Percentiles rank a stretch among this genome's conserved stretches.
These are phyloP conservation scores for Acleris cristana DNA, from an alignment of 2,888 invertebrate species.

Conservation along the genomic window DNA sequence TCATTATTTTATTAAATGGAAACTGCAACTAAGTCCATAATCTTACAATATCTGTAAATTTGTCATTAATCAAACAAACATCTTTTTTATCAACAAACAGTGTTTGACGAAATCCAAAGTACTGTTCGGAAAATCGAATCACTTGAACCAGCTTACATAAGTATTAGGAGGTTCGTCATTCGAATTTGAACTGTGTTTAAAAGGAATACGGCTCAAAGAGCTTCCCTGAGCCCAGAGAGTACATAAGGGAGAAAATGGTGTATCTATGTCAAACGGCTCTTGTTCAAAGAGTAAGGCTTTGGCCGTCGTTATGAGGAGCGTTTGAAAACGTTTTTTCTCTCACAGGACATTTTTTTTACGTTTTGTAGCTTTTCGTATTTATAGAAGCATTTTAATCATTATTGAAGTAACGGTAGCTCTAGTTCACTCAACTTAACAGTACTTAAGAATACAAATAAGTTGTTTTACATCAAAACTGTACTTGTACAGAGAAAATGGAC, in stretches of 20 bases:
- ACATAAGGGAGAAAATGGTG: slow-evolving; percentile 7
- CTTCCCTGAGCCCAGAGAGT: background rate
- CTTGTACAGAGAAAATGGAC: no score
- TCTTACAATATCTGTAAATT: no score
- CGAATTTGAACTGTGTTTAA: background rate
- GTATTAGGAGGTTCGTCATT: slow-evolving; percentile 3
- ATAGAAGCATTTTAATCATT: no score
- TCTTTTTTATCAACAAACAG: background rate
- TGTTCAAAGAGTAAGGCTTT: slow-evolving; percentile 17
- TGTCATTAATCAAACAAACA: no score
- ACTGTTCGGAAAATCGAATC: slow-evolving; percentile 27
- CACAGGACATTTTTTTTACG: background rate
- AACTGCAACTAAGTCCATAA: no score
- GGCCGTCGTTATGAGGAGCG: background rate
- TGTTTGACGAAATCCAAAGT: slow-evolving; percentile 5
- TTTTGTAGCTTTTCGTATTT: background rate
- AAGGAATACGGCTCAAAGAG: slow-evolving; percentile 2
- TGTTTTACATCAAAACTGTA: no score
- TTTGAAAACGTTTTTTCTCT: background rate
- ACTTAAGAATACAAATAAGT: no score
- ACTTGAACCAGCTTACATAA: slow-evolving; percentile 17
- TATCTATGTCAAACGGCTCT: slow-evolving; percentile 26
- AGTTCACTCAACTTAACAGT: no score
- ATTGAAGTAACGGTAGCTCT: no score
- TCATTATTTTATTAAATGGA: no score